phyloP scores from a whole-genome alignment of 2,888 invertebrate species.

The Catocala fraxini region DNA sequence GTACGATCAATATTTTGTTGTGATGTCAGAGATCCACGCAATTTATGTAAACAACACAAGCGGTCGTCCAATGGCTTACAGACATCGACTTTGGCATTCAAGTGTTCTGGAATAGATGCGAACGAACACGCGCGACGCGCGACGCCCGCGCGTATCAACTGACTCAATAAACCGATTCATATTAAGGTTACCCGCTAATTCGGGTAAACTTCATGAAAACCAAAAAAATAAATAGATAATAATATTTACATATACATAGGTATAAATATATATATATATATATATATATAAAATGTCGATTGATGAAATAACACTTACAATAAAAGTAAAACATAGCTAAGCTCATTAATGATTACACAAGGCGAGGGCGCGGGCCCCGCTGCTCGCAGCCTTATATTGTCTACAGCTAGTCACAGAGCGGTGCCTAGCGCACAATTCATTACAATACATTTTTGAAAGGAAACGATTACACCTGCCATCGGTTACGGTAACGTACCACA shows the following conservation, averaged over 20 bases:
- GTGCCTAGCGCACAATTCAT: conserved; percentile 77
- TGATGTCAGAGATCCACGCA: conserved; percentile 82
- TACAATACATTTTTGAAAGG: conserved; percentile 74
- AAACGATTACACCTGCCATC: conserved; percentile 84
- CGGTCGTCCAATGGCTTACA: conserved; percentile 79
- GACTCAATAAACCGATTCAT: conserved; percentile 60
- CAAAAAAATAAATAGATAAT: conserved; percentile 82
- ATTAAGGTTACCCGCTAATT: conserved; percentile 69
- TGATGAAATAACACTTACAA: conserved; percentile 87
- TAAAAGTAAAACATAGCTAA: conserved; percentile 87
- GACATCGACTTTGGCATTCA: conserved; percentile 86
- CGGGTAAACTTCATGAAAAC: conserved; percentile 85
- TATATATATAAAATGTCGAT: conserved; percentile 83
- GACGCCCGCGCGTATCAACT: conserved; percentile 38
- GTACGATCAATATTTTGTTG: conserved; percentile 83
- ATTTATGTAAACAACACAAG: conserved; percentile 69
- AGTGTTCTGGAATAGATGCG: conserved; percentile 68
- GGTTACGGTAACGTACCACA: conserved; percentile 87
- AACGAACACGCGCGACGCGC: conserved; percentile 46
- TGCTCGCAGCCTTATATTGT: conserved; percentile 78
- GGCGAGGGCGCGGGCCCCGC: conserved; percentile 77
- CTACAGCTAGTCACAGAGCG: conserved; percentile 67
- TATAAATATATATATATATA: conserved; percentile 48
- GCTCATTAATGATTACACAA: conserved; percentile 86
- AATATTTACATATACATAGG: conserved; percentile 80